phyloP scores from a whole-genome alignment of 2,113 vertebrate species.

The Heterotis niloticus region DNA sequence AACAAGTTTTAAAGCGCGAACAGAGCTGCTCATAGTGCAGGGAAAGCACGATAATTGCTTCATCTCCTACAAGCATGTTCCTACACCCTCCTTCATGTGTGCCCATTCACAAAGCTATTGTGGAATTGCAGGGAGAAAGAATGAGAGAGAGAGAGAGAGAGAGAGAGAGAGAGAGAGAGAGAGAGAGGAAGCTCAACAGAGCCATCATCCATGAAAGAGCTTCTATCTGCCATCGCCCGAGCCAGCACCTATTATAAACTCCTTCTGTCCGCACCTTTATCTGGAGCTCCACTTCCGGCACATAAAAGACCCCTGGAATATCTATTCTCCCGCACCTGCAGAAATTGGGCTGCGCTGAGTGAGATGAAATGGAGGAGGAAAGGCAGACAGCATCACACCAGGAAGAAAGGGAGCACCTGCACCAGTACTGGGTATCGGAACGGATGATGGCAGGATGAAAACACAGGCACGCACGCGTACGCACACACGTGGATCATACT shows the following conservation, averaged over 20 bases:
- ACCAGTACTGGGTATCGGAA: background rate
- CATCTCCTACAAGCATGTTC: background rate
- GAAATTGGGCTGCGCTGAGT: background rate
- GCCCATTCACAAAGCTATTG: background rate
- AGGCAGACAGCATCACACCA: background rate
- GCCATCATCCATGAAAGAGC: background rate
- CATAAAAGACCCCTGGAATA: background rate
- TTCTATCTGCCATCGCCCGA: background rate
- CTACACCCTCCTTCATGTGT: no score
- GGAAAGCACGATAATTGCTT: background rate
- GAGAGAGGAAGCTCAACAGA: background rate
- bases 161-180: background rate
- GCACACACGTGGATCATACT: background rate
- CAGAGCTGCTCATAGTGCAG: background rate
- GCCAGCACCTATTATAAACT: background rate
- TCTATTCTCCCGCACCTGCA: background rate
- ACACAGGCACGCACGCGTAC: no score
- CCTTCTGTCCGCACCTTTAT: background rate
- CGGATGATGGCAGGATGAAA: background rate
- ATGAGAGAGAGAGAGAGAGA: background rate
- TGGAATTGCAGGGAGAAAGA: background rate
- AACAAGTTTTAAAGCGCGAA: background rate
- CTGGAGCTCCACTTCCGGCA: background rate
- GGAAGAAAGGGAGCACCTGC: background rate
- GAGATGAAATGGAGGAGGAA: background rate